Evolutionary conservation across 2,888 invertebrate species (phyloP).

Genomic region (Scaptomyza tumidula): DNA sequence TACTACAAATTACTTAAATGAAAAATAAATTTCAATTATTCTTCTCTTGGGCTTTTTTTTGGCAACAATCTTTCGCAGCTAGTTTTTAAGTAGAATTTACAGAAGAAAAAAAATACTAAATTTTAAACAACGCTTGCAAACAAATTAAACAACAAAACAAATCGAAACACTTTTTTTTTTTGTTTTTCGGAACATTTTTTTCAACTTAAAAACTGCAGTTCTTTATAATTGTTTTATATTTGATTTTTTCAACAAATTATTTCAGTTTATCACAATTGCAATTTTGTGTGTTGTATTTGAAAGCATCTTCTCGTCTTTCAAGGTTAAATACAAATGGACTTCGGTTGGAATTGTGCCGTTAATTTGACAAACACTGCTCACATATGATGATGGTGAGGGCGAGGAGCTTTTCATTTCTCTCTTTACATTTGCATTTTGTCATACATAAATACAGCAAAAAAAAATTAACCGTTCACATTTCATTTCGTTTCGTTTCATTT

Average conservation of each 20-base stretch:
- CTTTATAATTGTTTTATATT: slow-evolving; percentile 15
- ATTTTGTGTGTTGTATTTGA: slow-evolving; percentile 19
- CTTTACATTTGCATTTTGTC: slow-evolving; percentile 27
- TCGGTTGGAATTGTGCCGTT: slow-evolving; percentile 9
- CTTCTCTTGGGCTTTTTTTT: slow-evolving; percentile 44
- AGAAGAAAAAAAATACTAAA: slow-evolving; percentile 5
- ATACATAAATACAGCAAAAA: slow-evolving; percentile 12
- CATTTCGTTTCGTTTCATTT: slow-evolving; percentile 17
- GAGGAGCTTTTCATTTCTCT: slow-evolving; percentile 4
- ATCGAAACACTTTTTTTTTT: slow-evolving; percentile 25
- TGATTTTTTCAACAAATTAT: slow-evolving; percentile 19
- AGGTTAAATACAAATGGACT: slow-evolving; percentile 1
- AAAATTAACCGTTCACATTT: slow-evolving; percentile 16
- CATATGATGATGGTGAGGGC: background rate
- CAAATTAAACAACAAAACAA: background rate
- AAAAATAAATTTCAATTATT: slow-evolving; percentile 51
- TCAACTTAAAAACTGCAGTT: slow-evolving; percentile 10
- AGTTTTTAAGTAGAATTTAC: slow-evolving; percentile 30
- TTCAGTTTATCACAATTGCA: slow-evolving; percentile 56
- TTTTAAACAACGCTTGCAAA: slow-evolving; percentile 21
- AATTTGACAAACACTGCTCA: slow-evolving; percentile 24
- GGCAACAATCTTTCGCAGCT: slow-evolving; percentile 59
- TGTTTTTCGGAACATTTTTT: slow-evolving; percentile 6
- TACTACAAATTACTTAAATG: slow-evolving; percentile 61
- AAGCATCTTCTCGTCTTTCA: background rate